A percentile compares a stretch with the other conserved stretches of the same genome.
These are phyloP conservation scores for Ooceraea biroi DNA, from an alignment of 1,140 invertebrate genomes.

Conservation along the genomic window DNA sequence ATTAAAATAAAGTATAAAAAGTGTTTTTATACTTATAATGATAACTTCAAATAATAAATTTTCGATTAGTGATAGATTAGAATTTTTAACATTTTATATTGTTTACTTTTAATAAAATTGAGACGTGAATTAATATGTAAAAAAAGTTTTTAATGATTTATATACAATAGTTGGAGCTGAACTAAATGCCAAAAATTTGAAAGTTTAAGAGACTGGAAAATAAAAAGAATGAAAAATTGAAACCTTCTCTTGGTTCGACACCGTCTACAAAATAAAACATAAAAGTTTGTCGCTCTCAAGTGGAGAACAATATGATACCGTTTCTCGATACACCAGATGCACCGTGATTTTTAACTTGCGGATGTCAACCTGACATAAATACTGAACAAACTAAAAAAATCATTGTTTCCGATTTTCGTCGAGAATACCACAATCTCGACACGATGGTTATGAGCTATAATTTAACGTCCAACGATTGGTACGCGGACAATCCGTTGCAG, in stretches of 20 bases:
- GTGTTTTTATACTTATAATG: not conserved
- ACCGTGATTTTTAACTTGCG: not conserved
- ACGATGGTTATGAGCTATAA: slow-evolving; percentile 56
- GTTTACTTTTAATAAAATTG: not conserved
- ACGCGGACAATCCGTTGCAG: slow-evolving; percentile 45
- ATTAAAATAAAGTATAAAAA: not conserved
- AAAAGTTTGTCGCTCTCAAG: not conserved
- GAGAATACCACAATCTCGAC: not conserved
- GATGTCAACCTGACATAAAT: not conserved
- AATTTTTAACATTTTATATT: not conserved
- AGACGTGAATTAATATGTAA: not conserved
- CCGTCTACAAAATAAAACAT: not conserved
- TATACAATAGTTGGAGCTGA: not conserved
- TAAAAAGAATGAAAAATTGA: not conserved
- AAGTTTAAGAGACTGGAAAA: not conserved
- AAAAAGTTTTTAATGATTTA: not conserved
- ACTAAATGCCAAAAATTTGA: too few species aligned
- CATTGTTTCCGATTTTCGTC: not conserved
- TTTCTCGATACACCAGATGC: not conserved
- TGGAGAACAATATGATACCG: not conserved
- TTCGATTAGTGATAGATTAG: not conserved
- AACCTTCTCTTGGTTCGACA: not conserved
- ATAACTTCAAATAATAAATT: not conserved
- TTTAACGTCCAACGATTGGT: slow-evolving; percentile 47
- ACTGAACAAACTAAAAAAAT: not conserved